These are phyloP conservation scores for Laticauda colubrina DNA, from an alignment of 2,113 vertebrate genomes.

Conservation along the genomic window DNA sequence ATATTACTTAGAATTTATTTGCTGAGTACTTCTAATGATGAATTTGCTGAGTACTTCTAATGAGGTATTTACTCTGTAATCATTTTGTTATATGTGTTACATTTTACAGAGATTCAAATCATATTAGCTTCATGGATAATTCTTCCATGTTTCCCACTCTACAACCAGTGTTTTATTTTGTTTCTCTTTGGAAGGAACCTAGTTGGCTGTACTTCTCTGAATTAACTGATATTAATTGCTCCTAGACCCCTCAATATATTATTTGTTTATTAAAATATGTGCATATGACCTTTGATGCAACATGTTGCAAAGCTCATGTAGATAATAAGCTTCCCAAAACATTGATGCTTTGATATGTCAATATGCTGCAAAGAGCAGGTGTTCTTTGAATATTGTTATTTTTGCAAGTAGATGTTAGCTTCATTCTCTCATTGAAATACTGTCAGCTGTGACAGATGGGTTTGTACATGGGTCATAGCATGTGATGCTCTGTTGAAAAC, in stretches of 20 bases:
- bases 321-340: not conserved
- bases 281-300: not conserved
- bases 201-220: not conserved
- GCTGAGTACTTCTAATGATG: not conserved
- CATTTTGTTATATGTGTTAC: not conserved
- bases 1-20: not conserved
- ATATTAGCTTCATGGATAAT: not conserved
- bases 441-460: not conserved
- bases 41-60: not conserved
- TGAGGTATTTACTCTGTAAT: not conserved
- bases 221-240: not conserved
- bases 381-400: not conserved
- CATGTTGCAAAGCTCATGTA: not conserved
- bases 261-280: not conserved
- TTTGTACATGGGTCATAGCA: rapidly evolving
- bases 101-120: not conserved
- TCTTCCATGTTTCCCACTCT: not conserved
- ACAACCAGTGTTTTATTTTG: not conserved
- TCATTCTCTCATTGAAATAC: not conserved
- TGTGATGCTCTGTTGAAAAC: not conserved
- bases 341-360: not conserved
- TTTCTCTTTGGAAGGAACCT: not conserved
- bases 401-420: not conserved
- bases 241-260: not conserved
- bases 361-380: not conserved